Evolutionary conservation across 2,888 invertebrate genomes (phyloP).

Genomic region (Lasiommata megera): DNA sequence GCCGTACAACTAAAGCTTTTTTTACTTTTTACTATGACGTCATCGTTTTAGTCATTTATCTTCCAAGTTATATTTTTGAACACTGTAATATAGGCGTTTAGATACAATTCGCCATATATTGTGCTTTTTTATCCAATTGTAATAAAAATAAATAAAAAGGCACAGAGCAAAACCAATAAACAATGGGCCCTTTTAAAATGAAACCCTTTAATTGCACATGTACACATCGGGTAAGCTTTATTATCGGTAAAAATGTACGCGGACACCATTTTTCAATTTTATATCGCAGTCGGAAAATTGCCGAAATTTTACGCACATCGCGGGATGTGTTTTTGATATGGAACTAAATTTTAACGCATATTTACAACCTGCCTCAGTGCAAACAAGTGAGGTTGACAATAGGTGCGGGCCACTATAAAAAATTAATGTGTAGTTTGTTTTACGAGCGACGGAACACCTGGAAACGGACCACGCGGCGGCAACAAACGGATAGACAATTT

Average conservation of each 20-base stretch:
- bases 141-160: neutral
- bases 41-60: too few species aligned
- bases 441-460: conserved; percentile 67
- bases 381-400: conserved; percentile 55
- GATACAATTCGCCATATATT: too few species aligned
- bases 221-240: conserved; percentile 12
- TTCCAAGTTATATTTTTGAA: too few species aligned
- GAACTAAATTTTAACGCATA: conserved; percentile 34
- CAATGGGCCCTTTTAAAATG: conserved; percentile 1
- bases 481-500: conserved; percentile 31
- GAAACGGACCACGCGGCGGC: conserved; percentile 37
- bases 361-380: conserved; percentile 41
- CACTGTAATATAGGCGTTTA: too few species aligned
- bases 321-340: conserved; percentile 30
- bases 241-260: conserved; percentile 8
- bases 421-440: conserved; percentile 57
- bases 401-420: conserved; percentile 61
- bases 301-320: conserved; percentile 13
- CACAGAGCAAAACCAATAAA: conserved; percentile 1
- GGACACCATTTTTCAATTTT: conserved; percentile 16
- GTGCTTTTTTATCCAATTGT: too few species aligned
- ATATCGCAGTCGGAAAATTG: conserved; percentile 14
- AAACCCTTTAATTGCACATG: conserved; percentile 6
- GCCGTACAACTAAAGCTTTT: too few species aligned
- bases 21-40: too few species aligned